phyloP scores from a whole-genome alignment of 1,140 invertebrate genomes.

The Microplitis mediator region DNA sequence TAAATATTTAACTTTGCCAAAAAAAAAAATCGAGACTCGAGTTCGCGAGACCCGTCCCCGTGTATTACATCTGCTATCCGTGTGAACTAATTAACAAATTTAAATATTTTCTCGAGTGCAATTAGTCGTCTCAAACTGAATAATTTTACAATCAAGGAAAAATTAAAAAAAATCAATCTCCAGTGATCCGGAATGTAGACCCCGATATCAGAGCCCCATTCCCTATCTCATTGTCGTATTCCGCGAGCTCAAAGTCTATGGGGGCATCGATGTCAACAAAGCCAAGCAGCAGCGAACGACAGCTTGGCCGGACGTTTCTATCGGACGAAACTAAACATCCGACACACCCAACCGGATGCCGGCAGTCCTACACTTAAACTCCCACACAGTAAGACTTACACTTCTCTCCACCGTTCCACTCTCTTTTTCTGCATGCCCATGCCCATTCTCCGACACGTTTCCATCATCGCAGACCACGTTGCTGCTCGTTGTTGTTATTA shows the following conservation, averaged over 20 bases:
- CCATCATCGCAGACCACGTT: conserved; percentile 6
- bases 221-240: background rate
- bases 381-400: conserved; percentile 24
- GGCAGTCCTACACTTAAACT: conserved; percentile 27
- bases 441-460: conserved; percentile 1
- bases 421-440: background rate
- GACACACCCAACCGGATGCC: conserved; percentile 37
- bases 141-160: no score
- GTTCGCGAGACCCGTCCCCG: no score
- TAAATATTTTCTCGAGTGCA: no score
- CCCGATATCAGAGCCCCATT: background rate
- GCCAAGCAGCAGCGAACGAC: background rate
- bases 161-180: no score
- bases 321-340: conserved; percentile 24
- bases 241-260: background rate
- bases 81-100: no score
- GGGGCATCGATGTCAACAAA: no score
- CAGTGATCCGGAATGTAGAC: no score
- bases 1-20: no score
- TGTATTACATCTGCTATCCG: no score
- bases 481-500: no score
- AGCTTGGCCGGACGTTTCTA: conserved; percentile 19
- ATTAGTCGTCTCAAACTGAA: no score
- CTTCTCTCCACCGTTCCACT: background rate
- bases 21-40: no score